Evolutionary conservation across 2,797 vertebrate species (phyloP), one percentile per base, ranked within the genome.

Genomic region (Characodon lateralis): DNA sequence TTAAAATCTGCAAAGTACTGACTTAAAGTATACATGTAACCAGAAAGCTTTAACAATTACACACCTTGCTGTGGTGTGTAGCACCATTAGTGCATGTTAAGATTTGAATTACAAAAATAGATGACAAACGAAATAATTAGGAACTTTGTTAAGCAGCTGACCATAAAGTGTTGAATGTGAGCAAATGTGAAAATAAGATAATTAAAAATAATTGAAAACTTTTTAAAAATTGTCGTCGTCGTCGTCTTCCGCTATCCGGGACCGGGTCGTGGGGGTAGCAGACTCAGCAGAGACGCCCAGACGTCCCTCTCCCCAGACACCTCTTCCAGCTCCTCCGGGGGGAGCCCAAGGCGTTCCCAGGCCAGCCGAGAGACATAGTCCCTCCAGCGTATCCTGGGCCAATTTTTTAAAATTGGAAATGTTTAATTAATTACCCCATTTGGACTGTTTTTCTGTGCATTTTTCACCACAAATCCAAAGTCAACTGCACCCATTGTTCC

Each of bases 381-480:
- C n/a, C n/a, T n/a, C n/a, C n/a, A n/a, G n/a, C n/a, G n/a, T n/a
- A n/a, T n/a, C n/a, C n/a, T n/a, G n/a, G n/a, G n/a, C n/a, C n/a
- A n/a, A n/a, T n/a, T n/a, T 22, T 39, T 39, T 20, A 46, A 59
- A 46, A 6, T 26, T 58, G 10, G 10, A 41, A 68, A 24, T 7
- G 39, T 35, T 6, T 8, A 53, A 39, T 55, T 5, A 71, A 9
- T 51, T 20, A 24, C 68, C n/a, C 4, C 1, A 68, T 24, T 6
- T 68, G 65, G 65, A 41, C 65, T 68, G 65, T 24, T 22, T 48
- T 76, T 48, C n/a, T 72, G 14, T 20, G 16, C 10, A 35, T 26
- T 50, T 35, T 81, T 53, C 1, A 71, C 24, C 24, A 73, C 59
- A 79, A 85, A 68, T 71, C 43, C 41, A 78, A 46, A 43, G 68